phyloP scores from a whole-genome alignment of 2,888 invertebrate genomes.

The Synanthedon myopaeformis region DNA sequence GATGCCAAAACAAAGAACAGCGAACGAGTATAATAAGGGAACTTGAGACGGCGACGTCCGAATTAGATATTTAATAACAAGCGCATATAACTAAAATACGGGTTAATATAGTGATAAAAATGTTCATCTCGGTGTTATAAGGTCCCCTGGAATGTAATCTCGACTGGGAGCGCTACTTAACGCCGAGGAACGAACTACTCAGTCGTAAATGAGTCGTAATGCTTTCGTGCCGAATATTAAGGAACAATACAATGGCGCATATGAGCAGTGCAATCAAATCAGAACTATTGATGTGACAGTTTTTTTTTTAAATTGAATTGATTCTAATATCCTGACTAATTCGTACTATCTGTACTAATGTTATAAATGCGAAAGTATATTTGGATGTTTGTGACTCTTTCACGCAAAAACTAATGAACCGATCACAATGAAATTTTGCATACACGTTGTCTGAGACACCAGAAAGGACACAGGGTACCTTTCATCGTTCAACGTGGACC shows the following conservation, averaged over 20 bases:
- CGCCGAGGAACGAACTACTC: conserved; percentile 10
- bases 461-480: too few relatives aligned
- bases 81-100: conserved; percentile 22
- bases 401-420: too few relatives aligned
- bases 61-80: conserved; percentile 33
- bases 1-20: neutral
- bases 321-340: too few relatives aligned
- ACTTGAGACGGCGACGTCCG: conserved; percentile 10
- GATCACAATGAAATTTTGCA: too few relatives aligned
- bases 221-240: neutral
- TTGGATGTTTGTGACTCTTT: too few relatives aligned
- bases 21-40: neutral
- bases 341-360: too few relatives aligned
- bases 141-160: conserved; percentile 31
- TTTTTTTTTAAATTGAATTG: too few relatives aligned
- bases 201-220: conserved; percentile 10
- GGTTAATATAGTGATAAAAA: conserved; percentile 35
- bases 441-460: too few relatives aligned
- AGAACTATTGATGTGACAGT: neutral
- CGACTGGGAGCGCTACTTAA: conserved; percentile 16
- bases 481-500: too few relatives aligned
- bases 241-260: neutral
- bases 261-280: neutral
- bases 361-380: too few relatives aligned
- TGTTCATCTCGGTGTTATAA: conserved; percentile 31